phyloP scores from a whole-genome alignment of 2,113 vertebrate species.

The Archocentrus centrarchus region DNA sequence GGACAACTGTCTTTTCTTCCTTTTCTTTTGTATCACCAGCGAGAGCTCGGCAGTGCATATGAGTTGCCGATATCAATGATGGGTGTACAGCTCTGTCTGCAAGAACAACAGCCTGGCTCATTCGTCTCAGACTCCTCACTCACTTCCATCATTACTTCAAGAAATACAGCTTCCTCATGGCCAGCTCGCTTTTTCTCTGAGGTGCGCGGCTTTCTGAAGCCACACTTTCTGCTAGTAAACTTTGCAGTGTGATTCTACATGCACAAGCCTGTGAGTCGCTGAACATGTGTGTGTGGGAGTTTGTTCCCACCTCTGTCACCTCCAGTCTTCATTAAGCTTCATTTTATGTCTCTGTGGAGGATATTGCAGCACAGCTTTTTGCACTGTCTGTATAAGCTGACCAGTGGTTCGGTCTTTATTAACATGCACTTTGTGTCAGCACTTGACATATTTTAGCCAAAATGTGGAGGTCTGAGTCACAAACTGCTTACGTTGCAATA shows the following conservation, averaged over 20 bases:
- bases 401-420: not conserved
- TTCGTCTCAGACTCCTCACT: constrained; percentile 29
- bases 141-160: not conserved
- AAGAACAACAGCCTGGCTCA: constrained; percentile 29
- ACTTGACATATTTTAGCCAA: constrained; percentile 28
- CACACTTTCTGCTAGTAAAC: not conserved
- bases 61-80: constrained; percentile 5
- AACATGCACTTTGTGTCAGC: constrained; percentile 1
- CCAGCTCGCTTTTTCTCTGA: not conserved
- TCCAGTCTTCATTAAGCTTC: constrained; percentile 16
- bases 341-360: constrained; percentile 7
- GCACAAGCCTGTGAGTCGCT: not conserved
- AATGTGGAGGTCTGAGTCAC: not conserved
- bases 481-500: not conserved
- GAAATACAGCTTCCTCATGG: constrained; percentile 10
- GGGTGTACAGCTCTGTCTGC: constrained; percentile 9
- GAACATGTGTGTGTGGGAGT: constrained; percentile 7
- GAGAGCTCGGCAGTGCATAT: not conserved
- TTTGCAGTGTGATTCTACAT: not conserved
- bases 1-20: constrained; percentile 24
- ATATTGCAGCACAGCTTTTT: not conserved
- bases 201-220: not conserved
- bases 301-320: constrained; percentile 8
- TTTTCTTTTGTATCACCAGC: constrained; percentile 5
- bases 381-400: not conserved